Conservation (phyloP, 1,140 invertebrate genomes). For the Melipona quadrifasciata region DNA sequence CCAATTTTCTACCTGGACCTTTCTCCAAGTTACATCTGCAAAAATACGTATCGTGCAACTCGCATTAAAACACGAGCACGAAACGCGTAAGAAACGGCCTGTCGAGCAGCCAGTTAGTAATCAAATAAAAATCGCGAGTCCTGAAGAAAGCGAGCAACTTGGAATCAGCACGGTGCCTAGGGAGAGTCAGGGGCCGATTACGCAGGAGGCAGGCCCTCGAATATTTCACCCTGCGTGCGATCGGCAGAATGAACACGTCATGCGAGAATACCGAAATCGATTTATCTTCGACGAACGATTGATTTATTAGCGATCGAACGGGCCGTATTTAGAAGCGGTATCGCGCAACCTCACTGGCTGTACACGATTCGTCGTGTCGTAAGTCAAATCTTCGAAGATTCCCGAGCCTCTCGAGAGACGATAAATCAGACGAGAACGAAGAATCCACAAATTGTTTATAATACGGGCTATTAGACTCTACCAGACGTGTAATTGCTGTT, state of each 20-base stretch:
- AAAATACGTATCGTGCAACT: too few relatives aligned
- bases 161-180: background rate
- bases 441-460: slow-evolving; percentile 57
- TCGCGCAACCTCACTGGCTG: slow-evolving; percentile 32
- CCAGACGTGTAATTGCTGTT: slow-evolving; percentile 40
- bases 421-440: slow-evolving; percentile 24
- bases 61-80: background rate
- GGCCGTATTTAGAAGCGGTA: slow-evolving; percentile 30
- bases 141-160: background rate
- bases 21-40: too few relatives aligned
- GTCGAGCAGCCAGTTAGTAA: background rate
- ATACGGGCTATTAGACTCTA: slow-evolving; percentile 49
- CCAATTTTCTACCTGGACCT: too few relatives aligned
- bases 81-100: background rate
- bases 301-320: slow-evolving; percentile 50
- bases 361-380: slow-evolving; percentile 19
- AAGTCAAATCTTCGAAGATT: background rate
- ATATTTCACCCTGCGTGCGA: slow-evolving; percentile 15
- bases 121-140: background rate
- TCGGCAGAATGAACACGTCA: slow-evolving; percentile 39
- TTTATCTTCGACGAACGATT: slow-evolving; percentile 51
- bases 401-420: background rate
- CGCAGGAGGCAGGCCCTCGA: background rate
- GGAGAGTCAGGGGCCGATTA: background rate
- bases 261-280: slow-evolving; percentile 36